Conservation (phyloP, 1,140 invertebrate genomes). For the Oedothorax gibbosus region DNA sequence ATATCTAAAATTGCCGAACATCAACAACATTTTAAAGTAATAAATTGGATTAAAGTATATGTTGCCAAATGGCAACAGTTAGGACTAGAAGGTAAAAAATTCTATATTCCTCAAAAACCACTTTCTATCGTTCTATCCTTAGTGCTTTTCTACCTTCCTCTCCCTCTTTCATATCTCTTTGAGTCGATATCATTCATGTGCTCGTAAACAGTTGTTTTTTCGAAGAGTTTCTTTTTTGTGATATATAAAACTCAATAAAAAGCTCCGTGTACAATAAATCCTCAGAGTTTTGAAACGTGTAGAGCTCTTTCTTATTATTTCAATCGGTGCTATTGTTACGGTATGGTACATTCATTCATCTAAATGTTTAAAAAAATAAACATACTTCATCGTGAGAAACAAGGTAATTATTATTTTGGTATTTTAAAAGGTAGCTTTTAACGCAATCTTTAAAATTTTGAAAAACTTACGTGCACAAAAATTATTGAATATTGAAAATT, state of each 20-base stretch:
- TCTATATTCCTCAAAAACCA: too few species aligned
- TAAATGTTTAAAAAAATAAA: not conserved
- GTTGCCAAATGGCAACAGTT: too few species aligned
- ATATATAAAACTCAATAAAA: constrained; percentile 9
- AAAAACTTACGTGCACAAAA: too few species aligned
- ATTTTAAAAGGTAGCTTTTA: too few species aligned
- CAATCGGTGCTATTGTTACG: not conserved
- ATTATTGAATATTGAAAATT: too few species aligned
- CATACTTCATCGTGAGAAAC: not conserved
- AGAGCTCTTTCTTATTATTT: not conserved
- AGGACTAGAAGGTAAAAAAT: too few species aligned
- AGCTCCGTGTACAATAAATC: constrained; percentile 56
- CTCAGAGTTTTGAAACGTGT: constrained; percentile 46
- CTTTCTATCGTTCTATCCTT: too few species aligned
- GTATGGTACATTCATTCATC: not conserved
- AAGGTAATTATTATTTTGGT: not conserved
- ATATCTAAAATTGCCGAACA: too few species aligned
- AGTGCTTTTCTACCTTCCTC: constrained; percentile 6
- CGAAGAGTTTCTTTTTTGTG: constrained; percentile 44
- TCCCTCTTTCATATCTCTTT: constrained; percentile 36
- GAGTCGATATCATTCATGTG: constrained; percentile 50
- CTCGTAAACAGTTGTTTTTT: constrained; percentile 38
- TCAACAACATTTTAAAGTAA: too few species aligned
- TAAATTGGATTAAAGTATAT: too few species aligned
- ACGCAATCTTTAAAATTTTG: too few species aligned